A percentile compares a stretch with the other conserved stretches of the same genome.
Conservation (phyloP, 2,113 vertebrate species). For the Ictalurus punctatus region DNA sequence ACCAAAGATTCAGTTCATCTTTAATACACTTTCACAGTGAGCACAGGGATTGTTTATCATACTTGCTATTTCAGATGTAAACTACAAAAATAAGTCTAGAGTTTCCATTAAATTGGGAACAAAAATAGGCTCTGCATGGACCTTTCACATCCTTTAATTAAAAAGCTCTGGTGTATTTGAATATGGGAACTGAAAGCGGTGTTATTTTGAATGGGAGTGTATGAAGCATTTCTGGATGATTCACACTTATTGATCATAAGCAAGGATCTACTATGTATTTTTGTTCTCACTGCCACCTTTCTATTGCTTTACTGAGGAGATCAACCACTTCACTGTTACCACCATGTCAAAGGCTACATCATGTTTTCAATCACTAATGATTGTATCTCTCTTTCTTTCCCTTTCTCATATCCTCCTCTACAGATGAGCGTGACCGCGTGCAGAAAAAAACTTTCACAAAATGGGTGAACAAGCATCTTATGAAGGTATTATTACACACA, state of each 20-base stretch:
- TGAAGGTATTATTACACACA: constrained; percentile 76
- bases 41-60: not conserved
- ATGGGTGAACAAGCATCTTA: constrained; percentile 98
- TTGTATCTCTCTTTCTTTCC: not conserved
- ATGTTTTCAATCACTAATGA: not conserved
- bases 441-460: constrained; percentile 99
- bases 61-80: not conserved
- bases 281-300: not conserved
- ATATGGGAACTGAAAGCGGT: not conserved
- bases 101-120: not conserved
- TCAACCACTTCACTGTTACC: not conserved
- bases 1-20: not conserved
- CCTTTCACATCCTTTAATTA: not conserved
- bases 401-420: constrained; percentile 56
- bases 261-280: not conserved
- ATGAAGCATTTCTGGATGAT: not conserved
- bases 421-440: constrained; percentile 94
- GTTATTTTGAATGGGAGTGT: not conserved
- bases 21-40: not conserved
- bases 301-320: not conserved
- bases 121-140: not conserved
- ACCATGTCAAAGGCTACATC: not conserved
- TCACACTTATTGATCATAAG: not conserved
- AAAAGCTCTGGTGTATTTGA: not conserved
- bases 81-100: not conserved